These are phyloP conservation scores for Pangasius sanitwongsei DNA, from an alignment of 2,797 vertebrate species.

Conservation along the genomic window DNA sequence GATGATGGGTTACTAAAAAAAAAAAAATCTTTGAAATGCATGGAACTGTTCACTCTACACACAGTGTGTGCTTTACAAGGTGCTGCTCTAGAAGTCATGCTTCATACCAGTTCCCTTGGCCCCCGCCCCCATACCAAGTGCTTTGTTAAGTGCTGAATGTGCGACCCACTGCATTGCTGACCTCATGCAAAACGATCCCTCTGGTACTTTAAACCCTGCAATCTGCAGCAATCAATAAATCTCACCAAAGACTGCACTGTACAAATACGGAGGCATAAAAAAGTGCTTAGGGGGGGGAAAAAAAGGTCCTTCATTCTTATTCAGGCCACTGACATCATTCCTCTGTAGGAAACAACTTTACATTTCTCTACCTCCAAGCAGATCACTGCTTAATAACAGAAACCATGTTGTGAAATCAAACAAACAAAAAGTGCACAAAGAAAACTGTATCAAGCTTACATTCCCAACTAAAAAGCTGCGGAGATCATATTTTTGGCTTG, in stretches of 20 bases:
- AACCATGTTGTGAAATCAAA: constrained; percentile 4
- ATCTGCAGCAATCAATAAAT: constrained; percentile 35
- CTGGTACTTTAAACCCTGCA: constrained; percentile 24
- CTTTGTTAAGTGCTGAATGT: constrained; percentile 48
- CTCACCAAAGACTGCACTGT: constrained; percentile 51
- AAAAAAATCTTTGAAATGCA: constrained; percentile 1
- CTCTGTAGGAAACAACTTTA: constrained; percentile 50
- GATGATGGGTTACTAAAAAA: background rate
- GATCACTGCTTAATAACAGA: constrained; percentile 1
- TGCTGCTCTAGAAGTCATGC: constrained; percentile 15
- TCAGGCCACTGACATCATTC: constrained; percentile 55
- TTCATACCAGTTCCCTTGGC: background rate
- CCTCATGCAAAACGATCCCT: constrained; percentile 41
- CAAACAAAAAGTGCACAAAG: constrained; percentile 68
- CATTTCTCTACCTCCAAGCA: constrained; percentile 45
- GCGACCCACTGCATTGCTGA: constrained; percentile 43
- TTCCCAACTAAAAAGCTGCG: constrained; percentile 47
- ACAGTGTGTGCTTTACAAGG: constrained; percentile 4
- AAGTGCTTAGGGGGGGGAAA: constrained; percentile 69
- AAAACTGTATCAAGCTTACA: constrained; percentile 53
- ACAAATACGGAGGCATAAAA: constrained; percentile 66
- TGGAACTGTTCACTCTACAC: background rate
- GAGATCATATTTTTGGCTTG: constrained; percentile 35
- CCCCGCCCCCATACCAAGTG: constrained; percentile 9
- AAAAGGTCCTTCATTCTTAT: constrained; percentile 59